Percentiles rank a stretch among this genome's conserved stretches.
phyloP scores from a whole-genome alignment of 1,140 invertebrate genomes.

The Aphaenogaster ashmeadi region DNA sequence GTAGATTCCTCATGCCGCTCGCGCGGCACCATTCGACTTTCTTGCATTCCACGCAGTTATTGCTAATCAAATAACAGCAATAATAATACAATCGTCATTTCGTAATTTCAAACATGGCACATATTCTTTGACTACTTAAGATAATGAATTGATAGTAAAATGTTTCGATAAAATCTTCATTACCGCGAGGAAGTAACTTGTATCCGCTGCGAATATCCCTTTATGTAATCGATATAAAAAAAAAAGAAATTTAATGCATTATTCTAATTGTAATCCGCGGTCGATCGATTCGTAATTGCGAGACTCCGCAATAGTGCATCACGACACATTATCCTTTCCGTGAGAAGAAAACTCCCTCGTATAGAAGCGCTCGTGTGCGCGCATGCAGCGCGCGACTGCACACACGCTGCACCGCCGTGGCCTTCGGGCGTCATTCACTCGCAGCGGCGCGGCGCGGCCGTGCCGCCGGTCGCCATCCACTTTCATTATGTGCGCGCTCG shows the following conservation, averaged over 20 bases:
- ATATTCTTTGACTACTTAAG: neutral
- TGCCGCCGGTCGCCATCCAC: constrained; percentile 82
- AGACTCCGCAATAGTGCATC: constrained; percentile 65
- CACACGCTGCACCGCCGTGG: constrained; percentile 83
- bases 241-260: neutral
- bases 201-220: neutral
- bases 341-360: constrained; percentile 59
- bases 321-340: constrained; percentile 55
- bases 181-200: neutral
- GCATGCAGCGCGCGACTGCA: constrained; percentile 70
- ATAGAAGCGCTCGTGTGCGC: constrained; percentile 55
- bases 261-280: neutral
- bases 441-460: constrained; percentile 71
- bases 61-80: constrained; percentile 11
- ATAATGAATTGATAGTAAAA: constrained; percentile 6
- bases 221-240: constrained; percentile 1
- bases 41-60: neutral
- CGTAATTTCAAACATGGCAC: neutral
- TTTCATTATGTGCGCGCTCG: constrained; percentile 81
- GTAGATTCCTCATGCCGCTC: constrained; percentile 36
- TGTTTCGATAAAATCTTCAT: constrained; percentile 15
- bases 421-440: constrained; percentile 86
- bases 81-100: constrained; percentile 7
- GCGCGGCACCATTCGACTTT: constrained; percentile 22
- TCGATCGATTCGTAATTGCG: constrained; percentile 47